Percentiles rank a stretch among this genome's conserved stretches.
phyloP scores from a whole-genome alignment of 1,140 invertebrate species.

The Nephotettix cincticeps region DNA sequence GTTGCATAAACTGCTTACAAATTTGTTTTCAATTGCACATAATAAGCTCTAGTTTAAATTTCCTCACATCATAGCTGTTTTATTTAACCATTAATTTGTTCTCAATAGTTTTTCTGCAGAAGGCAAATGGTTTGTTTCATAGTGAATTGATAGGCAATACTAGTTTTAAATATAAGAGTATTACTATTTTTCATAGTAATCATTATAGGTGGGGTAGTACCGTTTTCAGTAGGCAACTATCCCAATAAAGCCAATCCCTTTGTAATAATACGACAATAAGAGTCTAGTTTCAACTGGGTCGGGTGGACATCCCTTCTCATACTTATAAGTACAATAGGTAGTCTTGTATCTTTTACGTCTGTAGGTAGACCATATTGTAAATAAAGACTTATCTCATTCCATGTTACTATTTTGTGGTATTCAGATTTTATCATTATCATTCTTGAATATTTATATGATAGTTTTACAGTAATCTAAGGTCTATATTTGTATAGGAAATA shows the following conservation, averaged over 20 bases:
- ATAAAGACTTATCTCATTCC: conserved; percentile 14
- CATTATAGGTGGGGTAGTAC: no score
- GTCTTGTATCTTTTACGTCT: background rate
- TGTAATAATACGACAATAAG: conserved; percentile 16
- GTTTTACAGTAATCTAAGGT: background rate
- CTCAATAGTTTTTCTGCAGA: no score
- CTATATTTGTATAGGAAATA: conserved; percentile 12
- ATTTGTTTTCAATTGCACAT: no score
- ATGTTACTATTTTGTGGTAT: conserved; percentile 22
- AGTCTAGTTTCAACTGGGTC: background rate
- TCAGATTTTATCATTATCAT: conserved; percentile 17
- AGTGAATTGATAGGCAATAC: no score
- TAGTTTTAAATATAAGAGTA: no score
- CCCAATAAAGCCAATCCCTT: background rate
- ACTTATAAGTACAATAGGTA: background rate
- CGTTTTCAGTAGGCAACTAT: no score
- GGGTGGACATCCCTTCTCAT: background rate
- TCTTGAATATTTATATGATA: conserved; percentile 17
- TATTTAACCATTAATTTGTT: no score
- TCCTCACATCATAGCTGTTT: no score
- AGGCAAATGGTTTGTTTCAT: no score
- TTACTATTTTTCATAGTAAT: no score
- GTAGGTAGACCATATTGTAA: background rate
- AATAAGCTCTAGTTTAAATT: no score
- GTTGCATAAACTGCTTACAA: no score